A percentile compares a stretch with the other conserved stretches of the same genome.
Evolutionary conservation across 2,888 invertebrate genomes (phyloP).

Genomic region (Hedya salicella): DNA sequence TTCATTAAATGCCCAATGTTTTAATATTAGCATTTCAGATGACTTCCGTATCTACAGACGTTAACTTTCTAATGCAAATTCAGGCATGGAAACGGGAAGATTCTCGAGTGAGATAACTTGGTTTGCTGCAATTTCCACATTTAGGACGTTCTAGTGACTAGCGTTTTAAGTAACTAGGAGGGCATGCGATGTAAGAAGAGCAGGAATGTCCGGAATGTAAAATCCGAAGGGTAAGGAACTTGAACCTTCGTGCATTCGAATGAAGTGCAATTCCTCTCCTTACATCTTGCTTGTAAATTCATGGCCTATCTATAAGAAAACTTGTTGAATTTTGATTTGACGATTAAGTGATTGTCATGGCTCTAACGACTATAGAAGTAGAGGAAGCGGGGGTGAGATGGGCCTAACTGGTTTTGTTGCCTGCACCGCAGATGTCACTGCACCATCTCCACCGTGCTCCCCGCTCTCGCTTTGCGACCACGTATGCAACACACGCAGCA

Average conservation of each 20-base stretch:
- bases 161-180: background rate
- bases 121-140: conserved; percentile 35
- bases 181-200: background rate
- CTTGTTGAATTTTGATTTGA: background rate
- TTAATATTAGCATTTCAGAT: conserved; percentile 42
- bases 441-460: too few relatives aligned
- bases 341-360: too few relatives aligned
- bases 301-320: background rate
- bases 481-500: too few relatives aligned
- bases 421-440: too few relatives aligned
- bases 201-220: background rate
- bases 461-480: too few relatives aligned
- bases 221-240: background rate
- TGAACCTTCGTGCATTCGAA: background rate
- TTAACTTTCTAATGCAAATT: conserved; percentile 41
- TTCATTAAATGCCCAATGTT: conserved; percentile 39
- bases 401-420: too few relatives aligned
- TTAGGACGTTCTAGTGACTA: conserved; percentile 13
- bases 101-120: conserved; percentile 32
- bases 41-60: conserved; percentile 40
- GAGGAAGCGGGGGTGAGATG: too few relatives aligned
- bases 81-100: conserved; percentile 39
- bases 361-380: too few relatives aligned
- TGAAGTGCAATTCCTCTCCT: background rate
- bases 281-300: too few relatives aligned